Evolutionary conservation across 2,888 invertebrate species (phyloP), one percentile per base, ranked within the genome.

Genomic region (Drosophila yooni): DNA sequence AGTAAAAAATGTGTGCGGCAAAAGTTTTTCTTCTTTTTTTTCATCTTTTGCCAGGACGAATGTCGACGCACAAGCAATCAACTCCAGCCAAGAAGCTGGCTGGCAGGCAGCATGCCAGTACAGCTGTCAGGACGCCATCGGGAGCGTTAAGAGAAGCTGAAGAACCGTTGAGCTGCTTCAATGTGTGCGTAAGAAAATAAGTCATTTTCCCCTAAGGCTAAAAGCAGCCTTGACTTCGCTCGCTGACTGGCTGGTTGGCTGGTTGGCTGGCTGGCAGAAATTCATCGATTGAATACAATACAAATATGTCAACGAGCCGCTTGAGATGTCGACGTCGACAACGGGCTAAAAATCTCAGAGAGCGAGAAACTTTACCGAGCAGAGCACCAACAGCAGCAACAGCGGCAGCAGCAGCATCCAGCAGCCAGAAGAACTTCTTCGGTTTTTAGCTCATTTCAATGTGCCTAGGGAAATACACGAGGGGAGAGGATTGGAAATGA

Each of bases 181-280:
- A 74, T 89, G 89, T 88, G 87, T 90, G 88, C 88, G 88, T 87
- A 90, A 88, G 89, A 90, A 88, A 88, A 90, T 90, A 90, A 90
- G 88, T 88, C 87, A 90, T 88, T 88, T 90, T 84, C 90, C 88
- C 90, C 82, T 78, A 82, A 81, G 89, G 84, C 75, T 79, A 69
- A 64, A 61, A 56, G 58, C 63, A 61, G 79, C 75, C 60, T 68
- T 64, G 63, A 63, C 76, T 66, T 31, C 50, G 40, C 27, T 50
- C 7, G 83, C 83, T 85, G 3, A 27, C 56, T 56, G 3, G 36
- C 38, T 56, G 38, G 15, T 8, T 50, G 25, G 27, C 29, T 50
- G 48, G 79, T 18, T 36, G 43, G 83, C 81, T 85, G 7, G 36
- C 56, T 56, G 50, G 82, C 82, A 79, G 84, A 80, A 88, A 90